Percentiles rank a stretch among this genome's conserved stretches.
These are phyloP conservation scores for Drosophila ercepeae DNA, from an alignment of 1,140 invertebrate genomes.

Conservation along the genomic window DNA sequence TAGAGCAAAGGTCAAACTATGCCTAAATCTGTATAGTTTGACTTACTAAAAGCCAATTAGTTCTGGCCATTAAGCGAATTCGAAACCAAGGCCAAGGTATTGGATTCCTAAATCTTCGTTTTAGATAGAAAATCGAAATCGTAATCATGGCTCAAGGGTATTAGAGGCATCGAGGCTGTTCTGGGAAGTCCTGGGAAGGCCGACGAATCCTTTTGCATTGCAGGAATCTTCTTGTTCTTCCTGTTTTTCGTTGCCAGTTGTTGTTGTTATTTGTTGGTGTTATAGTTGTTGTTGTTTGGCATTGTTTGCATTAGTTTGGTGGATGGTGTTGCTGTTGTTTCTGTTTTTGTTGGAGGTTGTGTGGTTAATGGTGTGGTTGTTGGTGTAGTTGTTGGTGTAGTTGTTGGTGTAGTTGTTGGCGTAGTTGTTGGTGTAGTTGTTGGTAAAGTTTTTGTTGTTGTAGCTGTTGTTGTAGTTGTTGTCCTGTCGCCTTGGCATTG, in stretches of 20 bases:
- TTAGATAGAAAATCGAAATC: neutral
- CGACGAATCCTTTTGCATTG: constrained; percentile 4
- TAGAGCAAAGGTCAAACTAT: too few relatives aligned
- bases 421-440: neutral
- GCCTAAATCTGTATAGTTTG: neutral
- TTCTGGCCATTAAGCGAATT: too few relatives aligned
- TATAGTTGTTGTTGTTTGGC: constrained; percentile 29
- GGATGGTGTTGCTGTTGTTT: constrained; percentile 3
- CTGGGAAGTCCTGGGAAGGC: neutral
- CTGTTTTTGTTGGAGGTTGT: neutral
- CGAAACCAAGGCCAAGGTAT: neutral
- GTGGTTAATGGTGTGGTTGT: constrained; percentile 13
- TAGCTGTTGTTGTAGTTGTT: constrained; percentile 1
- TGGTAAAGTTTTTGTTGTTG: constrained; percentile 3
- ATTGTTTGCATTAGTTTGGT: constrained; percentile 56
- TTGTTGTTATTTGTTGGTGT: constrained; percentile 23
- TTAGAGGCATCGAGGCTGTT: neutral
- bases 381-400: neutral
- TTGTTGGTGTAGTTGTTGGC: constrained; percentile 1
- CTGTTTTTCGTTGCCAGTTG: too few relatives aligned
- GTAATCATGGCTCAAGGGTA: constrained; percentile 1
- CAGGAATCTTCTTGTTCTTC: neutral
- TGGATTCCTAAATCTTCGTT: neutral
- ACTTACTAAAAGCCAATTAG: neutral
- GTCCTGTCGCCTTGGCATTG: constrained; percentile 54